These are phyloP conservation scores for Protobothrops mucrosquamatus DNA, from an alignment of 2,113 vertebrate genomes.

Conservation along the genomic window DNA sequence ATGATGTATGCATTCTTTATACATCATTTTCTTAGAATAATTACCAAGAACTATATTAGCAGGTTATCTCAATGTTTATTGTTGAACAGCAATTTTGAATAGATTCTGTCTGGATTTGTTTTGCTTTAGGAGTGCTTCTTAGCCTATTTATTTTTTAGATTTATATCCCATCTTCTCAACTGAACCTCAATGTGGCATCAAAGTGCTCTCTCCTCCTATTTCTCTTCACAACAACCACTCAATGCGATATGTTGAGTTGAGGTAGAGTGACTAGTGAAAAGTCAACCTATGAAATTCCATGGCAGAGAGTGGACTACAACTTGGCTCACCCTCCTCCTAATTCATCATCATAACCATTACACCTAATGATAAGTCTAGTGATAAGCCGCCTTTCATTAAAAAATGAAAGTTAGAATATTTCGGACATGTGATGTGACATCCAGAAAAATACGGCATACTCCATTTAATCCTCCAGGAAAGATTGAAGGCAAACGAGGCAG, in stretches of 20 bases:
- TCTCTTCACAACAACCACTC: background rate
- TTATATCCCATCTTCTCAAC: background rate
- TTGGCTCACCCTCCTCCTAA: background rate
- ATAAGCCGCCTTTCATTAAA: no score
- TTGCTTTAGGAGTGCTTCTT: background rate
- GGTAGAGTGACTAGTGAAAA: background rate
- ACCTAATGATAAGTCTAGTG: background rate
- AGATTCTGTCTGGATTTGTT: background rate
- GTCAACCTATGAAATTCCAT: background rate
- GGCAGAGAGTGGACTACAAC: background rate
- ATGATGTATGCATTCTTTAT: background rate
- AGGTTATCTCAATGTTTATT: background rate
- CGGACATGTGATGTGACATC: no score
- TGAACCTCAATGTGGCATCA: background rate
- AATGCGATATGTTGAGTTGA: background rate
- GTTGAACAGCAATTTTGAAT: background rate
- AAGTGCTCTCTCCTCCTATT: background rate
- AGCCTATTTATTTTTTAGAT: background rate
- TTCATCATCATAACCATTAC: background rate
- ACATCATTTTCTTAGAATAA: background rate
- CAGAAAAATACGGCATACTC: no score
- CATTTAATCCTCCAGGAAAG: no score
- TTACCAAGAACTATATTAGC: background rate
- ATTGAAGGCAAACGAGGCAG: no score
- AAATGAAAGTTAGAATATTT: no score